Base-by-base conservation (phyloP, 2,797 vertebrate species). In the Propithecus perrieri region DNA sequence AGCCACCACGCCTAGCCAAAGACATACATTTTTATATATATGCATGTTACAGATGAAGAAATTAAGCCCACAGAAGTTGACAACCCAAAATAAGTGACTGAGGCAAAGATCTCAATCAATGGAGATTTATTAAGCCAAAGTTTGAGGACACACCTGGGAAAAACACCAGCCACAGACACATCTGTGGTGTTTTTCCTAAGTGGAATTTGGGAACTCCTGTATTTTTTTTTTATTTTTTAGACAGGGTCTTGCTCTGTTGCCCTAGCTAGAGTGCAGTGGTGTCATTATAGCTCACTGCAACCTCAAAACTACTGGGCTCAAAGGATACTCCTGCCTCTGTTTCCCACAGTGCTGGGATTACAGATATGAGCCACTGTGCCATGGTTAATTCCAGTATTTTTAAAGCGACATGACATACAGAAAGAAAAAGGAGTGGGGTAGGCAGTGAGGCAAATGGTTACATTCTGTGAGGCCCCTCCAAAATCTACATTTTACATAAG, bases 11-110 rank as follows among this genome's bases (percentile, higher is more conserved):
- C 53, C 22, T 57, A 24, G 55, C 55, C 55, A 33, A 93, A 89
- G 33, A 48, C 72, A 41, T 55, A 72, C 9, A 74, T 78, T 78
- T 43, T 61, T 50, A 53, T 38, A 38, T 63, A 43, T 43, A 63
- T 57, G 6, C n/a, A 74, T 76, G 91, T 91, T 63, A 88, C 33
- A 88, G 69, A 71, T 91, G 75, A 87, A 89, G 65, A 94, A 89
- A 67, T 72, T 74, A 43, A 94, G 24, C 30, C 41, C 48, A 43
- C 46, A 80, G 6, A 50, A 43, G 22, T 85, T 84, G 78, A 35
- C 2, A 41, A 46, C 33, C 30, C 63, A 18, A 65, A 65, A n/a
- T 18, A 65, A 65, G 33, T n/a, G 63, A 65, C 63, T 7, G 33
- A 65, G 33, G 7, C 33, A 65, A 65, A 65, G 63, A 65, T 65